Conservation (phyloP, 2,888 invertebrate genomes). For the Acrobasis consociella region DNA sequence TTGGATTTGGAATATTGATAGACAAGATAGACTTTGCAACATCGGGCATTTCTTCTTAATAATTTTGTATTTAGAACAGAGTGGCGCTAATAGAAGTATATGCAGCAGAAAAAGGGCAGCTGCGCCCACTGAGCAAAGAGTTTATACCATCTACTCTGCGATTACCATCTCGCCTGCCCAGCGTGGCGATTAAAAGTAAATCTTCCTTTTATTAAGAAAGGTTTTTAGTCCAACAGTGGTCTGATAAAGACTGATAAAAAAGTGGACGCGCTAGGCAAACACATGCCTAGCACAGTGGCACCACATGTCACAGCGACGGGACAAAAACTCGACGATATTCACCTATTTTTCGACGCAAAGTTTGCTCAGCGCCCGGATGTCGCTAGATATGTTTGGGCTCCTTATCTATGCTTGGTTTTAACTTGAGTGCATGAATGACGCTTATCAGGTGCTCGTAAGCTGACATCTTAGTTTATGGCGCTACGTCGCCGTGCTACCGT, state of each 20-base stretch:
- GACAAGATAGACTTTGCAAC: neutral
- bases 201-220: too few species aligned
- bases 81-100: too few species aligned
- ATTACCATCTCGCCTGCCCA: too few species aligned
- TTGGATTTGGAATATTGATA: slow-evolving; percentile 12
- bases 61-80: neutral
- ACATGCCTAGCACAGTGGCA: slow-evolving; percentile 47
- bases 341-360: slow-evolving; percentile 46
- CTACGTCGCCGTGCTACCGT: slow-evolving; percentile 56
- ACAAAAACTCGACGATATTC: slow-evolving; percentile 50
- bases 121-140: too few species aligned
- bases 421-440: slow-evolving; percentile 59
- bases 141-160: too few species aligned
- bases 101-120: too few species aligned
- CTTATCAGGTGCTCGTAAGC: slow-evolving; percentile 64
- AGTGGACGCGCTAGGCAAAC: slow-evolving; percentile 34
- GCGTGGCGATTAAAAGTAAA: too few species aligned
- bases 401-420: slow-evolving; percentile 58
- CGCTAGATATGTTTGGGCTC: slow-evolving; percentile 55
- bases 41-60: neutral
- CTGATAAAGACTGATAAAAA: neutral
- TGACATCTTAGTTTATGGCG: slow-evolving; percentile 62
- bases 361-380: slow-evolving; percentile 71
- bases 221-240: too few species aligned
- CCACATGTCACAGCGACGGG: slow-evolving; percentile 47